Evolutionary conservation across 2,888 invertebrate genomes (phyloP).

Genomic region (Griposia aprilina): DNA sequence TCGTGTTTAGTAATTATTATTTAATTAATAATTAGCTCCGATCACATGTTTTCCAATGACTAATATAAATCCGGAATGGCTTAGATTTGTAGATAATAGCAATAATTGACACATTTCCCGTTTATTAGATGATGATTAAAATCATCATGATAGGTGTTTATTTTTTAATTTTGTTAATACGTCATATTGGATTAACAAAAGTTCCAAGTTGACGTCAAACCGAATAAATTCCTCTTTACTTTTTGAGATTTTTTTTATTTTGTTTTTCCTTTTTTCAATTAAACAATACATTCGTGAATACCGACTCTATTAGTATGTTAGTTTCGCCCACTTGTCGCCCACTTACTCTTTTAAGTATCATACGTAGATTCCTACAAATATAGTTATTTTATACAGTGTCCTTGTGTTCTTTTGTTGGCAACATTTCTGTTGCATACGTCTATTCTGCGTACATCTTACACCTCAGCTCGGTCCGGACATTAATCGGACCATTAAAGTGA

Average conservation of each 20-base stretch:
- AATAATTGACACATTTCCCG: neutral
- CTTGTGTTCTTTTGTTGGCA: slow-evolving; percentile 65
- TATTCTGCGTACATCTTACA: slow-evolving; percentile 76
- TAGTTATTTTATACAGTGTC: slow-evolving; percentile 22
- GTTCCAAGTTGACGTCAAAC: neutral
- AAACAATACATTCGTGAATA: neutral
- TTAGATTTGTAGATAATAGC: neutral
- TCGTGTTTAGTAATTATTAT: slow-evolving; percentile 55
- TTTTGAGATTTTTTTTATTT: neutral
- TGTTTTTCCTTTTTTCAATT: neutral
- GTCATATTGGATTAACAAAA: neutral
- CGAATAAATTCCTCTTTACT: neutral
- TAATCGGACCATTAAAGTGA: slow-evolving; percentile 85
- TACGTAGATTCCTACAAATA: neutral
- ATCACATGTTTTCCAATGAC: slow-evolving; percentile 47
- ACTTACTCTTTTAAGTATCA: neutral
- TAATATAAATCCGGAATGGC: neutral
- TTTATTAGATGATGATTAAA: neutral
- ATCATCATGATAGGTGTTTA: neutral
- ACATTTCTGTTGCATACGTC: slow-evolving; percentile 67
- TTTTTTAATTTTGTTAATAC: neutral
- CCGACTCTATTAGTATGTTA: neutral
- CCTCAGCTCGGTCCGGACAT: slow-evolving; percentile 77
- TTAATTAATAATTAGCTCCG: slow-evolving; percentile 60
- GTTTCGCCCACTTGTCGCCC: neutral